These are phyloP conservation scores for Propsilocerus akamusi DNA, from an alignment of 1,140 invertebrate species.

Conservation along the genomic window DNA sequence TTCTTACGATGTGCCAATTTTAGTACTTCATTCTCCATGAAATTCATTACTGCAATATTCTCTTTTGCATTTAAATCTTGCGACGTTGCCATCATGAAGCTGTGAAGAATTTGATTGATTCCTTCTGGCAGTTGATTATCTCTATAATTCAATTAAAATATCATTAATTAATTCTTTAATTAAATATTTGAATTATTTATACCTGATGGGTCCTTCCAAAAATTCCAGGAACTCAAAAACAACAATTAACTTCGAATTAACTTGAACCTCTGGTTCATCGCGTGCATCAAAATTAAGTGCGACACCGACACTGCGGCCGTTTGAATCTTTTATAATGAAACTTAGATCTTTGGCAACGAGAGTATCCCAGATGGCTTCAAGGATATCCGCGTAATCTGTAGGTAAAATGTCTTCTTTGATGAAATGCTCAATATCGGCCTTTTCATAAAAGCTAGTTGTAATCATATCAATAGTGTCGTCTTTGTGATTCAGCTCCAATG, in stretches of 20 bases:
- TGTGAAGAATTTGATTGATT: conserved; percentile 52
- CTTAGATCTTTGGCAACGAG: conserved; percentile 48
- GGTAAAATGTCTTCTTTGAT: conserved; percentile 39
- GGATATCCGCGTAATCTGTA: conserved; percentile 43
- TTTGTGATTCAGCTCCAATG: conserved; percentile 40
- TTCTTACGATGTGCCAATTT: conserved; percentile 37
- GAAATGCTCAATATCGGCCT: conserved; percentile 65
- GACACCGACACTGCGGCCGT: conserved; percentile 31
- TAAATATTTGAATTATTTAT: conserved; percentile 9
- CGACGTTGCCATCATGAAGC: conserved; percentile 71
- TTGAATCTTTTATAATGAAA: conserved; percentile 36
- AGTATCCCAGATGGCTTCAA: conserved; percentile 39
- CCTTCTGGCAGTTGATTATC: conserved; percentile 39
- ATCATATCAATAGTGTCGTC: conserved; percentile 46
- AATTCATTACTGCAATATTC: conserved; percentile 55
- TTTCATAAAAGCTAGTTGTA: conserved; percentile 60
- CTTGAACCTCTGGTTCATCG: conserved; percentile 51
- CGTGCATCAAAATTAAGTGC: conserved; percentile 60
- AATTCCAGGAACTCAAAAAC: conserved; percentile 64
- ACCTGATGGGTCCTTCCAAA: conserved; percentile 50
- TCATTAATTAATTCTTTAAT: not conserved
- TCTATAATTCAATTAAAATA: conserved; percentile 16
- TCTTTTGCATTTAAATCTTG: conserved; percentile 39
- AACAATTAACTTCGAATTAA: conserved; percentile 41
- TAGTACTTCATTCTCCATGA: conserved; percentile 56